phyloP scores from a whole-genome alignment of 2,888 invertebrate species.

The Philereme vetulata region DNA sequence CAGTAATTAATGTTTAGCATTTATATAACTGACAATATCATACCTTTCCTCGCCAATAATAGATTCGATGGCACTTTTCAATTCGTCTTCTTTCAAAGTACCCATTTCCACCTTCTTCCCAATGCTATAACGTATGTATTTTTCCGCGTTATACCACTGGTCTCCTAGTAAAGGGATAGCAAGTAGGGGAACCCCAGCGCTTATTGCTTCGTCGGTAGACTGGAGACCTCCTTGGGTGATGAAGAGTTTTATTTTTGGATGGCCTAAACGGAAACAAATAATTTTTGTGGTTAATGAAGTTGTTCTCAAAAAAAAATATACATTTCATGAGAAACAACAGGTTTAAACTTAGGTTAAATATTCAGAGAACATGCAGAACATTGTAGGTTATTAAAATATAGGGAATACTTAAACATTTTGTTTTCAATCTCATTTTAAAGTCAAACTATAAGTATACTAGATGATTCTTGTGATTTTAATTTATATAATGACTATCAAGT shows the following conservation, averaged over 20 bases:
- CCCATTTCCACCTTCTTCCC: constrained; percentile 27
- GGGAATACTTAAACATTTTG: no score
- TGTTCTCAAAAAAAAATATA: no score
- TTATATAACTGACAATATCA: not conserved
- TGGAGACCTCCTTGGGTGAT: constrained; percentile 29
- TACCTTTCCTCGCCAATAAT: constrained; percentile 5
- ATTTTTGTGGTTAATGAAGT: no score
- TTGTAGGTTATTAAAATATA: no score
- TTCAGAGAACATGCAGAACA: no score
- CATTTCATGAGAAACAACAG: no score
- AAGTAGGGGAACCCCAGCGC: constrained; percentile 57
- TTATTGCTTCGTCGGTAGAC: constrained; percentile 45
- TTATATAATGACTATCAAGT: no score
- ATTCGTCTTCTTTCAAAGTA: constrained; percentile 24
- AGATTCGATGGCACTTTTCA: not conserved
- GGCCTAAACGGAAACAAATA: constrained; percentile 33
- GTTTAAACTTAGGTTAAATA: no score
- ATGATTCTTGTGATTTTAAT: no score
- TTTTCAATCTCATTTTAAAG: no score
- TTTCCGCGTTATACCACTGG: constrained; percentile 58
- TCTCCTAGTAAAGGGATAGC: constrained; percentile 61
- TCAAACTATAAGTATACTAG: no score
- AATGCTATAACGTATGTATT: constrained; percentile 40
- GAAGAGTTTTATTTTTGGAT: constrained; percentile 45
- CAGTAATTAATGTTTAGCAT: no score